A percentile compares a stretch with the other conserved stretches of the same genome.
These are phyloP conservation scores for Perizoma affinitatum DNA, from an alignment of 2,888 invertebrate genomes.

Conservation along the genomic window DNA sequence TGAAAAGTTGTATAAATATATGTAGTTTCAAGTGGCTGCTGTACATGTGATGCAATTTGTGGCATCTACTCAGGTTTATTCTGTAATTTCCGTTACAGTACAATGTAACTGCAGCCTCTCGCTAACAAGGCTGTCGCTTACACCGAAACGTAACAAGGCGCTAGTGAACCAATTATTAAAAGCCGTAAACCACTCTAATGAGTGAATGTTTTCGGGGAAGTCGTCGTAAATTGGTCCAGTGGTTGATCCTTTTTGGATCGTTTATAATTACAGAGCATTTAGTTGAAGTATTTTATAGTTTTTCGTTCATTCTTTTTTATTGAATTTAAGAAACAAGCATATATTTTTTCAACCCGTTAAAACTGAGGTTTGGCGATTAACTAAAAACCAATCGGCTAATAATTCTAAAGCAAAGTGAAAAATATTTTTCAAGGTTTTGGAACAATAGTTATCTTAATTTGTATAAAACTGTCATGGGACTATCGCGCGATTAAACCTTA, in stretches of 20 bases:
- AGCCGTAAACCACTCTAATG: constrained; percentile 50
- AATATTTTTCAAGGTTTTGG: too few species aligned
- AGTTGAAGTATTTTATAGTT: constrained; percentile 9
- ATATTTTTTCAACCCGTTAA: too few species aligned
- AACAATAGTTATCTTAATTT: too few species aligned
- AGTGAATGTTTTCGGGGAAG: constrained; percentile 27
- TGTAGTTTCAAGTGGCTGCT: too few species aligned
- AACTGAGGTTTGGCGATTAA: too few species aligned
- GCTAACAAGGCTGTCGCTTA: constrained; percentile 52
- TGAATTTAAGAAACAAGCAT: too few species aligned
- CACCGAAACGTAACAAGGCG: constrained; percentile 54
- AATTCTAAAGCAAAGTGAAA: too few species aligned
- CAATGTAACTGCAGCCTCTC: constrained; percentile 46
- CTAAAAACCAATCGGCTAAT: too few species aligned
- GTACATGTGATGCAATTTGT: not conserved
- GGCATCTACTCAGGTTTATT: not conserved
- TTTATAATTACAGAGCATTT: constrained; percentile 18
- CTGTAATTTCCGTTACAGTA: constrained; percentile 20
- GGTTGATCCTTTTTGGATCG: constrained; percentile 9
- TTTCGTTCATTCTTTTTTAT: not conserved
- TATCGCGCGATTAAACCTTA: too few species aligned
- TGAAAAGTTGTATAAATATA: too few species aligned
- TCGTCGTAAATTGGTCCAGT: constrained; percentile 22
- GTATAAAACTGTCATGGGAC: too few species aligned
- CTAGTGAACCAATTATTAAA: constrained; percentile 62